phyloP scores from a whole-genome alignment of 1,140 invertebrate species.

The Drosophila bipectinata region DNA sequence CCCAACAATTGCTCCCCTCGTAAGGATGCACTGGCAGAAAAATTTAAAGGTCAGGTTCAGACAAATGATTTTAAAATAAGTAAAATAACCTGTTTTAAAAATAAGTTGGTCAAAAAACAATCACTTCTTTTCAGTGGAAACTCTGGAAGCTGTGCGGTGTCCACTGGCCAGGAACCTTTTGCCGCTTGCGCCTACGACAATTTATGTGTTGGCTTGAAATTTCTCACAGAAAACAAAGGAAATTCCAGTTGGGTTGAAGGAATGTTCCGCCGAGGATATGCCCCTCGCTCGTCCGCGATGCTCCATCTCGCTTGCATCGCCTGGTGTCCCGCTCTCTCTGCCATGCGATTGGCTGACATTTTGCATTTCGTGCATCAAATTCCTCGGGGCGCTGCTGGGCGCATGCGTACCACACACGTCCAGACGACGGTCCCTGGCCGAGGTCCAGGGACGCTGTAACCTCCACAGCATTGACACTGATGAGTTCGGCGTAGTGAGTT shows the following conservation, averaged over 20 bases:
- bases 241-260: conserved; percentile 68
- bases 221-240: conserved; percentile 83
- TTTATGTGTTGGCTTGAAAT: conserved; percentile 80
- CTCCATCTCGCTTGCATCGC: conserved; percentile 1
- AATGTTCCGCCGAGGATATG: conserved; percentile 70
- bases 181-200: conserved; percentile 73
- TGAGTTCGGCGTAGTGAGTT: conserved; percentile 54
- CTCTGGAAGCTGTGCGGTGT: conserved; percentile 38
- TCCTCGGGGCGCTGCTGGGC: conserved; percentile 79
- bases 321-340: conserved; percentile 40
- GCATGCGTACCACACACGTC: conserved; percentile 79
- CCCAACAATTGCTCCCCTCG: conserved; percentile 41
- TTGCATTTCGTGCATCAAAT: conserved; percentile 83
- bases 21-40: conserved; percentile 23
- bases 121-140: conserved; percentile 10
- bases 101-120: too few species aligned
- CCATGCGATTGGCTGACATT: conserved; percentile 78
- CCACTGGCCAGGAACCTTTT: conserved; percentile 22
- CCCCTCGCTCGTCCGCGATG: conserved; percentile 6
- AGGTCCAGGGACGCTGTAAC: conserved; percentile 9
- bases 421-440: background rate
- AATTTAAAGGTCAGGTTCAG: background rate
- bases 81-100: too few species aligned
- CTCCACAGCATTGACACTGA: conserved; percentile 78
- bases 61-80: too few species aligned